Conservation (phyloP, 2,888 invertebrate genomes). For the Arctia plantaginis region DNA sequence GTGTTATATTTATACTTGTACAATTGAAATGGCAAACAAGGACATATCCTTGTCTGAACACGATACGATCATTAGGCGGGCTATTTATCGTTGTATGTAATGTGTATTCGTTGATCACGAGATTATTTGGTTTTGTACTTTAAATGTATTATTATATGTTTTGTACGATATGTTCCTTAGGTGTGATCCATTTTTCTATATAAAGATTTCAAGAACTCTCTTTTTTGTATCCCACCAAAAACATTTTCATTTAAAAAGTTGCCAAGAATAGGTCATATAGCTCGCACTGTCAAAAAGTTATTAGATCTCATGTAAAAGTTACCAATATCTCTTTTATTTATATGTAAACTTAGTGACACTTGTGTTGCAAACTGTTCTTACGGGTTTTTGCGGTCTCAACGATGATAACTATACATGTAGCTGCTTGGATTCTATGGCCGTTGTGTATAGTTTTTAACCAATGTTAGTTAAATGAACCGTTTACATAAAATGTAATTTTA, state of each 20-base stretch:
- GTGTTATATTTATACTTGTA: not conserved
- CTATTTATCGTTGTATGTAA: not conserved
- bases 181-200: too few species aligned
- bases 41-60: conserved; percentile 6
- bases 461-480: not conserved
- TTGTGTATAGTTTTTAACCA: not conserved
- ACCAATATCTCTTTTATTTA: too few species aligned
- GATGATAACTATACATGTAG: not conserved
- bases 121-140: not conserved
- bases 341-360: too few species aligned
- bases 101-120: not conserved
- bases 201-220: too few species aligned
- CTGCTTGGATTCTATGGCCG: not conserved
- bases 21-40: conserved; percentile 5
- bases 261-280: too few species aligned
- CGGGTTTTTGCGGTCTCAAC: too few species aligned
- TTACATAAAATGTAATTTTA: not conserved
- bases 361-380: too few species aligned
- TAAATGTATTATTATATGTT: not conserved
- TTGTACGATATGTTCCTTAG: too few species aligned
- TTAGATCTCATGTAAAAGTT: too few species aligned
- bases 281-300: too few species aligned
- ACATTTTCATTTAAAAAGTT: too few species aligned
- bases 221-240: too few species aligned
- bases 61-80: conserved; percentile 8